Evolutionary conservation across 2,888 invertebrate genomes (phyloP), one percentile per base, ranked within the genome.

Genomic region (Sinelater perroti): DNA sequence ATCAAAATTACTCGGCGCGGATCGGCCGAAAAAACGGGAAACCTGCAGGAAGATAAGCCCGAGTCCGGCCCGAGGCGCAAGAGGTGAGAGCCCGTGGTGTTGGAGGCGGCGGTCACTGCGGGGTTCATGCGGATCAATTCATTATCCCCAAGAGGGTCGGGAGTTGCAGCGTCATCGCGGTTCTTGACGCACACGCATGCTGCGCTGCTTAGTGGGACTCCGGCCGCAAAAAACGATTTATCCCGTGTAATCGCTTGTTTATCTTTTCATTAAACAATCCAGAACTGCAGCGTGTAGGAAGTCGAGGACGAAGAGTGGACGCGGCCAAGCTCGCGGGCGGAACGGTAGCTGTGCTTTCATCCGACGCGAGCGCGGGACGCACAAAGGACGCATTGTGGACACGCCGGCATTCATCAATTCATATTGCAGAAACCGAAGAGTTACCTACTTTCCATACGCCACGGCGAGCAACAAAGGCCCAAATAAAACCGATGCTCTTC

Each of bases 121-220:
- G 72, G 70, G 71, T 68, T 71, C 74, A 72, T 75, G 74, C 75
- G 75, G 74, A 75, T 75, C 75, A 75, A 76, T 75, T 75, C 75
- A 76, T 76, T 76, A 75, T 71, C 68, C 73, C 69, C 71, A 63
- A 72, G 75, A 75, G 76, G 75, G 73, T 72, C 70, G 68, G 70
- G 71, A 71, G 70, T 72, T 72, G 75, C 75, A 75, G 68, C 71
- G 75, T 75, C 75, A 75, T 75, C 74, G 24, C 45, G 42, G 58
- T 40, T 54, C 55, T 60, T 49, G 55, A 49, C 55, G 55, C 59
- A 50, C 59, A 54, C 54, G 55, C 45, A 55, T 55, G 26, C 51
- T 30, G 44, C 30, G 38, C 45, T 49, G 40, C 55, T 55, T 49
- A 44, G 35, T 26, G 49, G 30, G 36, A 45, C 50, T 56, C 50